Evolutionary conservation across 2,888 invertebrate genomes (phyloP), one percentile per base, ranked within the genome.

Genomic region (Sympetrum striolatum): DNA sequence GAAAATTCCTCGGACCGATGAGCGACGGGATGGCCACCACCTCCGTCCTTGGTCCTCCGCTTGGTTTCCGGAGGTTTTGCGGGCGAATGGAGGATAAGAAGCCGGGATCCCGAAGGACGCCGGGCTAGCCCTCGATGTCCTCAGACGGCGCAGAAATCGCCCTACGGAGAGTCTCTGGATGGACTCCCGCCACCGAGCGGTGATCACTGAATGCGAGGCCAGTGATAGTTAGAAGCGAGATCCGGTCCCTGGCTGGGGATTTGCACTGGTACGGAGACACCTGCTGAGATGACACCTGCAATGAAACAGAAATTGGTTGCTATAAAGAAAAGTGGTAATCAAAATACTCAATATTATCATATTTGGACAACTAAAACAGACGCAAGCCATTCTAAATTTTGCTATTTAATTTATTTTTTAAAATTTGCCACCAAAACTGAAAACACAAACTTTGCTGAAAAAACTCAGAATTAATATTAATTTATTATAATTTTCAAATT

Each of bases 181-280:
- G 58, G 86, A 86, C 86, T 86, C 86, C 86, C 86, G 86, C n/a
- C 86, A 37, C 97, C 97, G 93, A 97, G 96, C 96, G 97, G 97
- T 94, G 97, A 98, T 98, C 98, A 97, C 96, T 97, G 98, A 94
- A 98, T 96, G 94, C 98, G 95, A 64, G 98, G 97, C 98, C 98
- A 98, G 94, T 86, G 86, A 60, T 98, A 98, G 95, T 97, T 98
- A 91, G 95, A 94, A 92, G 97, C 95, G 93, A 97, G 95, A 94
- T 97, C 97, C 92, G 96, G 96, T 92, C 96, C 96, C 94, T 97
- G 97, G 92, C 97, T 98, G 90, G 98, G 98, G 93, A 98, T 98
- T 95, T 98, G 98, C 91, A 98, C 97, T 86, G 98, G 98, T 90
- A 98, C 98, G 91, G 98, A 98, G 90, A 98, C 98, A 44, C 98